Conservation (phyloP, 2,888 invertebrate genomes). For the Margaritifera margaritifera region DNA sequence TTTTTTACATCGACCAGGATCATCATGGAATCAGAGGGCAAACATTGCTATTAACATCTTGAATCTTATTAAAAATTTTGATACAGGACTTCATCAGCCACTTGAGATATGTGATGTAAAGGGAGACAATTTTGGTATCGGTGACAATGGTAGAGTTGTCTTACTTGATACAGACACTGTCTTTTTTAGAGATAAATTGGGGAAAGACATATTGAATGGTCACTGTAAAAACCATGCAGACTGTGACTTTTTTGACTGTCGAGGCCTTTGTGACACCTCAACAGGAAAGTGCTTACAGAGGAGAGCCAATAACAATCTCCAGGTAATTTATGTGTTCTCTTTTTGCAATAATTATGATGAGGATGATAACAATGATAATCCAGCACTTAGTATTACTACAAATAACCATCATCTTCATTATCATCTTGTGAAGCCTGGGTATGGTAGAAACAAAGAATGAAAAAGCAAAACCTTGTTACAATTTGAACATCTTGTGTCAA, state of each 20-base stretch:
- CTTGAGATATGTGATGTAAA: slow-evolving; percentile 82
- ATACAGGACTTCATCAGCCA: slow-evolving; percentile 77
- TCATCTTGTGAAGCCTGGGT: too few relatives aligned
- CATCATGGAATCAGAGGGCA: slow-evolving; percentile 51
- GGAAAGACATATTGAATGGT: slow-evolving; percentile 28
- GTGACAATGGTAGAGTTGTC: slow-evolving; percentile 70
- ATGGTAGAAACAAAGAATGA: too few relatives aligned
- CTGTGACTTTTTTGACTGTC: slow-evolving; percentile 81
- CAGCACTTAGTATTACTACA: too few relatives aligned
- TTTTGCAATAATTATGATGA: too few relatives aligned
- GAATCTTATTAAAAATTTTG: slow-evolving; percentile 78
- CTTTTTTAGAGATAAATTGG: slow-evolving; percentile 75
- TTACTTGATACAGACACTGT: slow-evolving; percentile 80
- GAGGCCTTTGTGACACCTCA: slow-evolving; percentile 77
- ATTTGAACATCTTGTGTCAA: too few relatives aligned
- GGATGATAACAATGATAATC: too few relatives aligned
- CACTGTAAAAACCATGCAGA: slow-evolving; percentile 78
- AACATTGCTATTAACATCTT: slow-evolving; percentile 75
- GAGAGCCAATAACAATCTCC: slow-evolving; percentile 80
- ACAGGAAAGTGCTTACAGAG: slow-evolving; percentile 76
- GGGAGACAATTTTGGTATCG: slow-evolving; percentile 80
- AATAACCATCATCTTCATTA: too few relatives aligned
- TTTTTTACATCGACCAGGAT: slow-evolving; percentile 46
- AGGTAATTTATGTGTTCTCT: slow-evolving; percentile 73
- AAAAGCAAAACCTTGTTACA: too few relatives aligned